These are phyloP conservation scores for Clepsis dumicolana DNA, from an alignment of 2,888 invertebrate species.

Conservation along the genomic window DNA sequence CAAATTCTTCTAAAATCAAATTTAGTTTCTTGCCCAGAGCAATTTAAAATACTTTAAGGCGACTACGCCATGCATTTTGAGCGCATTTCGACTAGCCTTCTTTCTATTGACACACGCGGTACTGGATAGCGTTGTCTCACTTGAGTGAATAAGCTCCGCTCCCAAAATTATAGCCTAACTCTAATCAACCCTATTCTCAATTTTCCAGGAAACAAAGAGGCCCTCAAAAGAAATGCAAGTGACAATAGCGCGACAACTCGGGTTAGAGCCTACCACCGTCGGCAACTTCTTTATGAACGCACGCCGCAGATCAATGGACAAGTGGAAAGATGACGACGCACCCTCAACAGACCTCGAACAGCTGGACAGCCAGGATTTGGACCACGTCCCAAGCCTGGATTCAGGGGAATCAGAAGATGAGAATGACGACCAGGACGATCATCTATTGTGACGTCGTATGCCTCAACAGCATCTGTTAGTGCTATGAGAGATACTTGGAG, in stretches of 20 bases:
- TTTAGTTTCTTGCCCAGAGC: too few species aligned
- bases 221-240: slow-evolving; percentile 99
- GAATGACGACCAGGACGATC: slow-evolving; percentile 77
- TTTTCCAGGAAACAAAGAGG: slow-evolving; percentile 97
- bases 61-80: too few species aligned
- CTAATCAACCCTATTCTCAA: slow-evolving; percentile 26
- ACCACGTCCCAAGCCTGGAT: slow-evolving; percentile 75
- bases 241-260: slow-evolving; percentile 98
- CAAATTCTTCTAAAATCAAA: too few species aligned
- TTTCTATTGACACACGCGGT: too few species aligned
- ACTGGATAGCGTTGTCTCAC: too few species aligned
- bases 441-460: slow-evolving; percentile 84
- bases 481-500: slow-evolving; percentile 72
- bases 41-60: too few species aligned
- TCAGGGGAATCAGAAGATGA: slow-evolving; percentile 81
- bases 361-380: slow-evolving; percentile 83
- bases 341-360: slow-evolving; percentile 86
- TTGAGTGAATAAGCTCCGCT: too few species aligned
- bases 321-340: slow-evolving; percentile 98
- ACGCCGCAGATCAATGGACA: slow-evolving; percentile 98
- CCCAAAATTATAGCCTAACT: too few species aligned
- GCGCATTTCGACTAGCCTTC: too few species aligned
- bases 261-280: slow-evolving; percentile 98
- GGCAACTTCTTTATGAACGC: slow-evolving; percentile 99
- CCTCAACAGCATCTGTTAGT: slow-evolving; percentile 78